Percentiles rank a stretch among this genome's conserved stretches.
Evolutionary conservation across 2,888 invertebrate genomes (phyloP).

Genomic region (Perithous albicinctus): DNA sequence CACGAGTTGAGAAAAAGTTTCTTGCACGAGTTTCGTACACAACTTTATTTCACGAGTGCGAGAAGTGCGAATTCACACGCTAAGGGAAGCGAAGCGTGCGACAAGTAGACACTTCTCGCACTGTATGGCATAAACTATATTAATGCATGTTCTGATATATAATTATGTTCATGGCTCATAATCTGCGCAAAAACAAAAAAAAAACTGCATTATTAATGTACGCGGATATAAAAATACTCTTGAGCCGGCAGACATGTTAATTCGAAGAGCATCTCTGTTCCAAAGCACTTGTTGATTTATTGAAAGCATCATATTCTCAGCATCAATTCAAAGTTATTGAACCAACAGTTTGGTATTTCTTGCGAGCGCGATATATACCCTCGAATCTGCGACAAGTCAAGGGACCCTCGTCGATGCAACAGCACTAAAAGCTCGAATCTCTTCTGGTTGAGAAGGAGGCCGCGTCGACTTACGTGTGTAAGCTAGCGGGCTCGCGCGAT

Average conservation of each 20-base stretch:
- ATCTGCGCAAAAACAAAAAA: too few relatives aligned
- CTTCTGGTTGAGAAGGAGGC: constrained; percentile 1
- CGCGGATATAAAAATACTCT: too few relatives aligned
- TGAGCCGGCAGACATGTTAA: too few relatives aligned
- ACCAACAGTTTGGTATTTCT: background rate
- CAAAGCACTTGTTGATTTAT: background rate
- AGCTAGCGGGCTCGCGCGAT: constrained; percentile 30
- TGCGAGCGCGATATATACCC: background rate
- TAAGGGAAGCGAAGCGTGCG: too few relatives aligned
- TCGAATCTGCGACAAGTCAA: background rate
- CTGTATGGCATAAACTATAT: too few relatives aligned
- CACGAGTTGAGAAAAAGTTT: too few relatives aligned
- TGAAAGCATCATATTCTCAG: background rate
- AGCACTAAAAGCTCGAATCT: constrained; percentile 35
- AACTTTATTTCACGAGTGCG: too few relatives aligned
- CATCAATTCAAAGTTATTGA: background rate
- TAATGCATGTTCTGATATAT: too few relatives aligned
- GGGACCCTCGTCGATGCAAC: constrained; percentile 17
- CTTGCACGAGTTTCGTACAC: too few relatives aligned
- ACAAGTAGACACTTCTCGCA: too few relatives aligned
- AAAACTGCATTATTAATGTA: too few relatives aligned
- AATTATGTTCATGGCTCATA: constrained; percentile 5
- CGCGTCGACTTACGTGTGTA: constrained; percentile 42
- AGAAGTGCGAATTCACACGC: too few relatives aligned
- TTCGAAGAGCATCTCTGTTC: background rate